A percentile compares a stretch with the other conserved stretches of the same genome.
Evolutionary conservation across 2,797 vertebrate species (phyloP).

Genomic region (Rousettus madagascariensis): DNA sequence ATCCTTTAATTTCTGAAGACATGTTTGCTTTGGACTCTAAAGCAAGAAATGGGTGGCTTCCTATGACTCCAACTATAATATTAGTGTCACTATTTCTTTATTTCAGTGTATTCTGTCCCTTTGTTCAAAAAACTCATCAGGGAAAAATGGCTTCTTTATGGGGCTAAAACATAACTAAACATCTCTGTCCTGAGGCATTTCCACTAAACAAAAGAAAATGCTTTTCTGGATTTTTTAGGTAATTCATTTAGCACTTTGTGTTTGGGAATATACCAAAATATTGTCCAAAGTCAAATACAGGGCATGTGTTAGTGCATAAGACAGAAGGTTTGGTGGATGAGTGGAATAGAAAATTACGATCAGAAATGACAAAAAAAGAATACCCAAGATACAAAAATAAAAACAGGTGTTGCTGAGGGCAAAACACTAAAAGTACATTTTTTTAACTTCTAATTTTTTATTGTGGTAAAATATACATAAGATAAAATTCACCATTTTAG

Average conservation of each 20-base stretch:
- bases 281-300: background rate
- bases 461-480: background rate
- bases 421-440: background rate
- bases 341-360: background rate
- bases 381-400: too few species aligned
- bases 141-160: background rate
- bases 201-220: background rate
- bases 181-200: background rate
- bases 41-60: rapidly evolving
- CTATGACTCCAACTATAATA: background rate
- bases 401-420: background rate
- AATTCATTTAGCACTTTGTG: background rate
- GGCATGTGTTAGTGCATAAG: background rate
- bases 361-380: background rate
- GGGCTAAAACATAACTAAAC: background rate
- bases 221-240: background rate
- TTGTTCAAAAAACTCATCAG: background rate
- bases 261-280: background rate
- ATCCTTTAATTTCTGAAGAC: background rate
- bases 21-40: background rate
- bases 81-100: background rate
- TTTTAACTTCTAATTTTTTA: background rate
- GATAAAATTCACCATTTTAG: background rate
- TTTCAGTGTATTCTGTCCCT: background rate
- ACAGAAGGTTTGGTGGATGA: background rate